Conservation (phyloP, 2,113 vertebrate genomes). For the Macquaria australasica region DNA sequence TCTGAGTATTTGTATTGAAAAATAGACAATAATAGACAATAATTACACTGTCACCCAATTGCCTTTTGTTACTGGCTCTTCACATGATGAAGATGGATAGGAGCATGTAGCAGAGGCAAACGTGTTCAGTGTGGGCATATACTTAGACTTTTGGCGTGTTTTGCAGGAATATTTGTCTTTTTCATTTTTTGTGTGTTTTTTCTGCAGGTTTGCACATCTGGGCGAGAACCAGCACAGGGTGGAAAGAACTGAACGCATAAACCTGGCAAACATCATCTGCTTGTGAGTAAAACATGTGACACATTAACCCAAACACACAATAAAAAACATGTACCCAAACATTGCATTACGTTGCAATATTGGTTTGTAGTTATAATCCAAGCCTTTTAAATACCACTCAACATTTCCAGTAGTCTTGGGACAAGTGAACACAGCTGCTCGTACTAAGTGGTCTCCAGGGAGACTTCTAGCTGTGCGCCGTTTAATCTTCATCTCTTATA, state of each 20-base stretch:
- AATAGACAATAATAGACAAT: neutral
- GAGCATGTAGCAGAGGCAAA: neutral
- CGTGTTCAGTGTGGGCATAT: neutral
- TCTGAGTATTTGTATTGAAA: neutral
- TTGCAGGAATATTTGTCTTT: constrained; percentile 3
- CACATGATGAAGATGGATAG: neutral
- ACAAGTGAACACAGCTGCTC: neutral
- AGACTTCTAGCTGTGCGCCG: constrained; percentile 7
- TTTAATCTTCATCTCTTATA: constrained; percentile 37
- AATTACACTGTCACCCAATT: neutral
- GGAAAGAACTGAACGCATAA: constrained; percentile 84
- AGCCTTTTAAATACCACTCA: constrained; percentile 34
- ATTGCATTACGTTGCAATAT: neutral
- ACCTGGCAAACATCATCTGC: constrained; percentile 87
- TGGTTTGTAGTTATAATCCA: neutral
- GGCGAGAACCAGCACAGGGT: constrained; percentile 92
- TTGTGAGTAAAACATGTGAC: constrained; percentile 87
- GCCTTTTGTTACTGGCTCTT: neutral
- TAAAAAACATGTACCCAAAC: constrained; percentile 2
- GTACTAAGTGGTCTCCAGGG: constrained; percentile 41
- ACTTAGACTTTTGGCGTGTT: neutral
- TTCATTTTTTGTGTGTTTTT: neutral
- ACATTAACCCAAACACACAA: neutral
- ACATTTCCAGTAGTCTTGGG: constrained; percentile 19
- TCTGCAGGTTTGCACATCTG: constrained; percentile 92